Evolutionary conservation across 2,888 invertebrate genomes (phyloP).

Genomic region (Crepidodera aurea): DNA sequence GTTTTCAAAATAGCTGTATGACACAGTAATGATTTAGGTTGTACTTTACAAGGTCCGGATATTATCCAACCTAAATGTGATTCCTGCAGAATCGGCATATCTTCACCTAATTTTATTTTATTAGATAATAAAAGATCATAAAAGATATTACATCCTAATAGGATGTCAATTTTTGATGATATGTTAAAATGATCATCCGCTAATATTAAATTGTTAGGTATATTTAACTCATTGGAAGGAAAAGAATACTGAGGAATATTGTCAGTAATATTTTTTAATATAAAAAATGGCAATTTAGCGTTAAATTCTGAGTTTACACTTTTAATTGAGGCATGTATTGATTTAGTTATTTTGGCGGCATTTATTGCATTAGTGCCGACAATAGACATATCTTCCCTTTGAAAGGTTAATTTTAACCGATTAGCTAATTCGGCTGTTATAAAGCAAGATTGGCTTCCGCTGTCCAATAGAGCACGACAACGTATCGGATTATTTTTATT

Average conservation of each 20-base stretch:
- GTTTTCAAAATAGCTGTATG: too few relatives aligned
- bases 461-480: conserved; percentile 13
- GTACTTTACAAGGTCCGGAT: conserved; percentile 4
- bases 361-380: conserved; percentile 1
- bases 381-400: conserved; percentile 1
- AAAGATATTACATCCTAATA: conserved; percentile 11
- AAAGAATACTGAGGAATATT: background rate
- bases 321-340: conserved; percentile 1
- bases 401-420: background rate
- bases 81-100: background rate
- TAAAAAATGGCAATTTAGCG: conserved; percentile 1
- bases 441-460: conserved; percentile 11
- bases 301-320: background rate
- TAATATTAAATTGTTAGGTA: conserved; percentile 16
- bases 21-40: too few relatives aligned
- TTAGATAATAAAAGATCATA: background rate
- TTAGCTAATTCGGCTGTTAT: background rate
- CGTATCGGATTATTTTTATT: background rate
- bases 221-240: background rate
- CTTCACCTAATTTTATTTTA: background rate
- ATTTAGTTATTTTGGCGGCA: conserved; percentile 7
- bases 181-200: conserved; percentile 13
- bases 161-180: conserved; percentile 4
- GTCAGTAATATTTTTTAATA: conserved; percentile 18
- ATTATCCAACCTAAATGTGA: conserved; percentile 28